Conservation (phyloP, 2,888 invertebrate species). For the Synanthedon andrenaeformis region DNA sequence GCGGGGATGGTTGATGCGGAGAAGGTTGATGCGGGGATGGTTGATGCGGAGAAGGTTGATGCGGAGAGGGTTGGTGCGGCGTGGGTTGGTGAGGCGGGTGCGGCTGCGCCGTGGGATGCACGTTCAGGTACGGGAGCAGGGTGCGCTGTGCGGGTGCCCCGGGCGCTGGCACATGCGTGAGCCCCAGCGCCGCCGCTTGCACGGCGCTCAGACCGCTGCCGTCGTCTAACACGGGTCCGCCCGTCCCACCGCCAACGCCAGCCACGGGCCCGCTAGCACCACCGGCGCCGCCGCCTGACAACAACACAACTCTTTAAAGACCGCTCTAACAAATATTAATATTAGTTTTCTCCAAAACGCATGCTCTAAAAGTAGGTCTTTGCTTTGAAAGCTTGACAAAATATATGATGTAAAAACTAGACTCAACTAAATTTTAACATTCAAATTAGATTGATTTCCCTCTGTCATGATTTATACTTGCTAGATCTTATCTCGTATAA, state of each 20-base stretch:
- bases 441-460: too few relatives aligned
- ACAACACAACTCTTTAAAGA: background rate
- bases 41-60: constrained; percentile 16
- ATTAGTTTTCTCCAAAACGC: too few relatives aligned
- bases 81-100: constrained; percentile 16
- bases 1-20: constrained; percentile 19
- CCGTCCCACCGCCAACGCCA: background rate
- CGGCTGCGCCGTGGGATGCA: constrained; percentile 17
- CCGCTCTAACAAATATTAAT: too few relatives aligned
- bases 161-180: constrained; percentile 48
- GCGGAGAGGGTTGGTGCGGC: constrained; percentile 15
- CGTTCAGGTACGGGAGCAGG: constrained; percentile 24
- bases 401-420: too few relatives aligned
- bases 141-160: constrained; percentile 20
- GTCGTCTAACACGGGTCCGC: constrained; percentile 12
- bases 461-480: too few relatives aligned
- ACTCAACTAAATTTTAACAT: too few relatives aligned
- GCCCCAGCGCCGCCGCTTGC: constrained; percentile 57
- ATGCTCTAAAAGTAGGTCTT: too few relatives aligned
- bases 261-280: constrained; percentile 12
- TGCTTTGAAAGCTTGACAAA: too few relatives aligned
- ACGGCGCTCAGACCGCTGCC: constrained; percentile 43
- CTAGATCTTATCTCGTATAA: too few relatives aligned
- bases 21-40: constrained; percentile 17
- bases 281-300: constrained; percentile 4